phyloP scores from a whole-genome alignment of 2,797 vertebrate species.

The Glossophaga mutica region DNA sequence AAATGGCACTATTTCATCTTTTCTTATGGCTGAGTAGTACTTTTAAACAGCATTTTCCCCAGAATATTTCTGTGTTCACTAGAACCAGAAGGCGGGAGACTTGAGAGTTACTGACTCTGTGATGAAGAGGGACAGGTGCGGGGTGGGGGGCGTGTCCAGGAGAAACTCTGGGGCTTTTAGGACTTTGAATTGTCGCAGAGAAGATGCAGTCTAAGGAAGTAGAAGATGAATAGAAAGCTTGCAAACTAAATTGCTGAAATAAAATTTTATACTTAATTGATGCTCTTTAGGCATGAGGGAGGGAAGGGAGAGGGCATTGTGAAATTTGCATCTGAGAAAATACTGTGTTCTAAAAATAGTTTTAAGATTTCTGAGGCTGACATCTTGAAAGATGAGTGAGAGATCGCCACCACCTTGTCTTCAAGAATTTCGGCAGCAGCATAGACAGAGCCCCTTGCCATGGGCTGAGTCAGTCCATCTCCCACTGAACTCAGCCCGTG shows the following conservation, averaged over 20 bases:
- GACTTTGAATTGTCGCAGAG: neutral
- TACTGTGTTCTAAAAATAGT: neutral
- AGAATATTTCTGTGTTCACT: neutral
- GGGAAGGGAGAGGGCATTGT: neutral
- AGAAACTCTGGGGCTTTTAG: neutral
- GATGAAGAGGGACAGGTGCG: neutral
- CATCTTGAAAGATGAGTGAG: neutral
- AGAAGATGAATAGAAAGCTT: neutral
- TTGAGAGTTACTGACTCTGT: neutral
- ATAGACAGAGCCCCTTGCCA: neutral
- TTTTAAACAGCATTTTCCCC: neutral
- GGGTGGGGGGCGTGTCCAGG: neutral
- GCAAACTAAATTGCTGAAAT: neutral
- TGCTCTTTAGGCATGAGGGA: neutral
- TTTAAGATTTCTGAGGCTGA: neutral
- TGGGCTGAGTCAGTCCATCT: neutral
- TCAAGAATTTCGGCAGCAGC: neutral
- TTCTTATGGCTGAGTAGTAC: neutral
- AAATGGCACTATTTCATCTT: neutral
- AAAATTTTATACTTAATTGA: neutral
- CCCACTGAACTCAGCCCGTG: neutral
- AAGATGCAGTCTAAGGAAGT: neutral
- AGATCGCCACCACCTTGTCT: neutral
- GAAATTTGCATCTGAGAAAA: neutral
- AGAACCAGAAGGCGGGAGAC: neutral